Evolutionary conservation across 2,797 vertebrate species (phyloP), one percentile per base, ranked within the genome.

Genomic region (Amblyraja radiata): DNA sequence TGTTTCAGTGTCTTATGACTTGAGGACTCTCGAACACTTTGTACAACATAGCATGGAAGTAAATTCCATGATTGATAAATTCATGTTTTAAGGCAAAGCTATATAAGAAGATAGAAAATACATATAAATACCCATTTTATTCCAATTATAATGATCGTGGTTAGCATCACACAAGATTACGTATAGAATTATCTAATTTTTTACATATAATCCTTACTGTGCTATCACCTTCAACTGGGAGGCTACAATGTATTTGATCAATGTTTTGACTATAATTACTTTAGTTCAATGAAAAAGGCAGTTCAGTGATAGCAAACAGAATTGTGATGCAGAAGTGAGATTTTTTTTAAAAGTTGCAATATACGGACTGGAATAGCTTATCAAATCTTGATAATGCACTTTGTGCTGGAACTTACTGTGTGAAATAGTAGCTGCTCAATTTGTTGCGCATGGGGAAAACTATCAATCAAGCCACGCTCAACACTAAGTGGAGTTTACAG

Each of bases 1-100:
- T 68, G 65, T 68, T 68, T 68, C 65, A 14, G 65, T 68, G 65
- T 18, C 18, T 13, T 68, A 68, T 68, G 2, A 68, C 3, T 13
- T 18, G 13, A 13, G 13, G 65, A 11, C 9, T 11, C 65, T 68
- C 13, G 16, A 68, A 68, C 11, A 13, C 65, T 18, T 68, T 68
- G 65, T 14, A 14, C 3, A 18, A 68, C 18, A 14, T 14, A 68
- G 13, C 65, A 46, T 46, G 46, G 46, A 46, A 4, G 54, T 54
- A 83, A 58, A 11, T 84, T 84, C 61, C 81, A 84, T 58, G 8
- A 83, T 83, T 58, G 80, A 83, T 81, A 25, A 83, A 83, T 61
- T 25, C 65, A 16, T 86, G 25, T 63, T 58, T 86, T 0, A 58
- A 86, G 28, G n/a, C 4, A n/a, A 6, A 86, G 28, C 5, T 63